Percentiles rank a stretch among this genome's conserved stretches.
These are phyloP conservation scores for Esox masquinongy DNA, from an alignment of 2,797 vertebrate genomes.

Conservation along the genomic window DNA sequence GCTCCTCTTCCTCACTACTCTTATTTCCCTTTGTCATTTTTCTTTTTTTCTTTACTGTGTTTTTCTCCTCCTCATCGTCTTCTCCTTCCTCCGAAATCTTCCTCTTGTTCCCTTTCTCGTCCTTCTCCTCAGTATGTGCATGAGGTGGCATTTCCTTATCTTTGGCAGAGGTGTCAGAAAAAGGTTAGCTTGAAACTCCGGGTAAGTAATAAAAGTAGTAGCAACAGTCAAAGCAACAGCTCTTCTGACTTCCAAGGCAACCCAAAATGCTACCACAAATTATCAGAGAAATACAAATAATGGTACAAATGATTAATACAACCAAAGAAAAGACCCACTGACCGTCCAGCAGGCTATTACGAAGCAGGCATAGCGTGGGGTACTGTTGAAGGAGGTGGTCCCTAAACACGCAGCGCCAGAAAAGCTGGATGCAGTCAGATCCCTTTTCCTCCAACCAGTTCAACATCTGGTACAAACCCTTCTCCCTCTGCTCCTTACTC, in stretches of 20 bases:
- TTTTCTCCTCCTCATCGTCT: too few species aligned
- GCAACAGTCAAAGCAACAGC: too few species aligned
- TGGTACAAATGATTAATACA: not conserved
- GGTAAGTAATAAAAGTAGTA: too few species aligned
- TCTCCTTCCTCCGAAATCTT: too few species aligned
- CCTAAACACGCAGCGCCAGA: conserved; percentile 68
- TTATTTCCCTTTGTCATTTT: not conserved
- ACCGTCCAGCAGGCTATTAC: conserved; percentile 65
- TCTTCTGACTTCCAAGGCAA: too few species aligned
- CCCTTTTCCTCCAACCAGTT: conserved; percentile 58
- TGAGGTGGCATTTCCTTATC: too few species aligned
- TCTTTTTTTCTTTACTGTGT: not conserved
- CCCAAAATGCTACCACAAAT: too few species aligned
- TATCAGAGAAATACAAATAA: not conserved
- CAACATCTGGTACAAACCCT: conserved; percentile 59
- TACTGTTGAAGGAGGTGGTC: conserved; percentile 60
- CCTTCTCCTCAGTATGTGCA: too few species aligned
- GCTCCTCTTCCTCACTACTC: not conserved
- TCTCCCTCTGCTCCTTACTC: not conserved
- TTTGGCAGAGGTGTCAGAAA: too few species aligned
- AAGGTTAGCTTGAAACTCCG: too few species aligned
- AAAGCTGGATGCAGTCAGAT: conserved; percentile 29
- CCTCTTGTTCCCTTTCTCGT: too few species aligned
- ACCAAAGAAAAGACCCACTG: conserved; percentile 11
- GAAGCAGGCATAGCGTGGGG: conserved; percentile 49